Evolutionary conservation across 2,797 vertebrate genomes (phyloP).

Genomic region (Epinephelus coioides): DNA sequence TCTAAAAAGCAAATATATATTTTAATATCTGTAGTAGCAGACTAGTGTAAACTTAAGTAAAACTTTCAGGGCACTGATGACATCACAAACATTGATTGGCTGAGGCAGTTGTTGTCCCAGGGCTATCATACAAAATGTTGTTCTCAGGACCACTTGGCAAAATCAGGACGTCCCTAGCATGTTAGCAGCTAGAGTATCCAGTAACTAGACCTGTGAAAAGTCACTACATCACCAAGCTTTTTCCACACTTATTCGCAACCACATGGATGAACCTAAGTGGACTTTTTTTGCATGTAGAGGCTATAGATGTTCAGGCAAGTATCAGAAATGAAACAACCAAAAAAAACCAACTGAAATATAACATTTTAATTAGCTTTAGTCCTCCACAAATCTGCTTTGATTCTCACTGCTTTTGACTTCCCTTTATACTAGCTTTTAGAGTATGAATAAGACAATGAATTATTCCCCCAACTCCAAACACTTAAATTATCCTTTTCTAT

Average conservation of each 20-base stretch:
- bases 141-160: neutral
- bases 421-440: neutral
- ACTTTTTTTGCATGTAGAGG: neutral
- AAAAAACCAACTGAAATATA: neutral
- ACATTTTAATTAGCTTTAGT: neutral
- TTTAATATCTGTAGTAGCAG: too few species aligned
- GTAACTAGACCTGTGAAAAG: neutral
- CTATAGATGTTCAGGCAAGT: neutral
- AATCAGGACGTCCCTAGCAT: neutral
- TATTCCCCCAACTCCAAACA: neutral
- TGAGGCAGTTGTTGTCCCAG: too few species aligned
- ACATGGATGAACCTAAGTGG: neutral
- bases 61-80: too few species aligned
- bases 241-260: neutral
- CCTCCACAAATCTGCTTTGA: neutral
- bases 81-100: too few species aligned
- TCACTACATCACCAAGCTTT: neutral
- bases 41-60: too few species aligned
- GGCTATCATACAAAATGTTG: neutral
- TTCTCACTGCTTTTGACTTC: neutral
- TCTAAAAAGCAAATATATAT: too few species aligned
- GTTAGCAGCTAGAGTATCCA: neutral
- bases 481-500: neutral
- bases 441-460: neutral
- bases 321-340: neutral